Evolutionary conservation across 2,888 invertebrate genomes (phyloP).

Genomic region (Rhyacophila evoluta): DNA sequence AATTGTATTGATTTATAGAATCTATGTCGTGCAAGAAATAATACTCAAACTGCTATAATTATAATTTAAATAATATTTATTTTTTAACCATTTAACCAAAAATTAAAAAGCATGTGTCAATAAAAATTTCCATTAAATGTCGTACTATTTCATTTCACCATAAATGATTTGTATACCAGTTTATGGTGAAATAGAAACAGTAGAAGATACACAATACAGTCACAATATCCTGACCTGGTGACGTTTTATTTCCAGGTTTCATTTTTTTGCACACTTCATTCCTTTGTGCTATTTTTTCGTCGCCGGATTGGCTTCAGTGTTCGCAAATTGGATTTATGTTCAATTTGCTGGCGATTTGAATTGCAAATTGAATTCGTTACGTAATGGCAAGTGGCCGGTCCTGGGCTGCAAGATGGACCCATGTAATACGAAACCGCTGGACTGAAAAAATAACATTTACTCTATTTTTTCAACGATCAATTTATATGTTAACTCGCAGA

Average conservation of each 20-base stretch:
- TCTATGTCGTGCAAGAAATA: no score
- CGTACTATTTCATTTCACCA: no score
- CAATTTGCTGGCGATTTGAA: constrained; percentile 54
- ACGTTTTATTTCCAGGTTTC: constrained; percentile 35
- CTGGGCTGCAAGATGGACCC: constrained; percentile 26
- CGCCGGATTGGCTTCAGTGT: constrained; percentile 50
- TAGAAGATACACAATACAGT: background rate
- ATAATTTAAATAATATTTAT: no score
- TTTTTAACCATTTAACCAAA: no score
- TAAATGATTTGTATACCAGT: no score
- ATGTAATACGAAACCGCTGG: constrained; percentile 14
- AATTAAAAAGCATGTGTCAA: no score
- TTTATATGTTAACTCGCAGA: constrained; percentile 7
- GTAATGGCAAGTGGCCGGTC: constrained; percentile 48
- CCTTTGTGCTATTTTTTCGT: constrained; percentile 47
- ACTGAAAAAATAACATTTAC: constrained; percentile 24
- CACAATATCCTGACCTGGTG: constrained; percentile 27
- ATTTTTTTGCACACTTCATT: constrained; percentile 49
- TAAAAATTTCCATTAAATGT: no score
- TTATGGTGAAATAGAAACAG: no score
- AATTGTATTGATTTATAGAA: no score
- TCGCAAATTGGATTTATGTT: constrained; percentile 54
- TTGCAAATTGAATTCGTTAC: constrained; percentile 53
- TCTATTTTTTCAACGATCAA: background rate
- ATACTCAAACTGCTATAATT: no score